These are phyloP conservation scores for Rhagonycha fulva DNA, from an alignment of 2,888 invertebrate genomes.

Conservation along the genomic window DNA sequence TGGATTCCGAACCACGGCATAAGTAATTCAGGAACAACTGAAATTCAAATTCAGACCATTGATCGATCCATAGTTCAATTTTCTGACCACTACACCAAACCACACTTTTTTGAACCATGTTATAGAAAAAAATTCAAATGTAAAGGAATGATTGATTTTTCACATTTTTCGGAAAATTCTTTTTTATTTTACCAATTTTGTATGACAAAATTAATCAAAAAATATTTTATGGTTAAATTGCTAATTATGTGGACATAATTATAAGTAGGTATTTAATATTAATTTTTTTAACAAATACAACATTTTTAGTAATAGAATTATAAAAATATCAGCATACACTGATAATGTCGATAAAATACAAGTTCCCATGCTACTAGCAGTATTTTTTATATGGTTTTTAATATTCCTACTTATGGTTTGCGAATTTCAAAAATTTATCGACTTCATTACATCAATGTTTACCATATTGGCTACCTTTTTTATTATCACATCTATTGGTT, in stretches of 20 bases:
- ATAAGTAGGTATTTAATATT: no score
- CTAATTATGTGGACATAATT: no score
- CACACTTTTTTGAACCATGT: no score
- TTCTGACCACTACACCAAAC: no score
- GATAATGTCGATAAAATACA: neutral
- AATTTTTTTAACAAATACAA: neutral
- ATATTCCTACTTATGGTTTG: neutral
- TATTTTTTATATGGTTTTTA: slow-evolving; percentile 4
- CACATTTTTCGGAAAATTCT: no score
- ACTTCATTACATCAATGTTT: neutral
- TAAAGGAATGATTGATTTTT: no score
- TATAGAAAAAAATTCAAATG: no score
- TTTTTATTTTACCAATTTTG: neutral
- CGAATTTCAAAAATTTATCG: neutral
- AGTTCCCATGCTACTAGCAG: neutral
- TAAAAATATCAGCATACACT: neutral
- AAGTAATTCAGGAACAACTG: no score
- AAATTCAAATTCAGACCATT: no score
- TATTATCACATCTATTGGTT: neutral
- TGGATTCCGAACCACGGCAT: no score
- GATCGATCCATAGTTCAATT: no score
- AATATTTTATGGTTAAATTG: neutral
- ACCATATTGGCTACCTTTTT: neutral
- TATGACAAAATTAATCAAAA: neutral
- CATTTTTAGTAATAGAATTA: neutral